These are phyloP conservation scores for Caranx melampygus DNA, from an alignment of 2,113 vertebrate species.

Conservation along the genomic window DNA sequence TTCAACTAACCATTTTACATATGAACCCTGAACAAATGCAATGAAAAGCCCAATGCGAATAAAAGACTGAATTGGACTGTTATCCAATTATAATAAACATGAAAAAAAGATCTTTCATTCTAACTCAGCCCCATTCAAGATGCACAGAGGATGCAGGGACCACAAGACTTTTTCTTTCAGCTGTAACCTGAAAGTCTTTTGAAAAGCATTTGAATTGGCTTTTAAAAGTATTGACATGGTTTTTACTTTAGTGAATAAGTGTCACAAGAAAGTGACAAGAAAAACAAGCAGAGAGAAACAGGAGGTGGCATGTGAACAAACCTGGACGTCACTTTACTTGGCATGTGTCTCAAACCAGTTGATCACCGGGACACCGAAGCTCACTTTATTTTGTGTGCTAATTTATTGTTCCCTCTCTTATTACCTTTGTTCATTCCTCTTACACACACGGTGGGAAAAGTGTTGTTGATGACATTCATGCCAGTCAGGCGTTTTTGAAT, in stretches of 20 bases:
- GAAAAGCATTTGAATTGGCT: neutral
- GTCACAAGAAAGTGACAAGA: neutral
- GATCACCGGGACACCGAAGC: neutral
- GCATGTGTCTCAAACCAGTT: neutral
- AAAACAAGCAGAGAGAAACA: neutral
- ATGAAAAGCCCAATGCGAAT: neutral
- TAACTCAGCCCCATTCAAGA: neutral
- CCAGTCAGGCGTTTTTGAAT: slow-evolving; percentile 40
- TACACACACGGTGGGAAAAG: neutral
- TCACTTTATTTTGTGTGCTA: neutral
- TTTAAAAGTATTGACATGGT: neutral
- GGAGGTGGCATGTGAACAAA: neutral
- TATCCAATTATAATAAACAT: neutral
- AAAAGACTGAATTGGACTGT: neutral
- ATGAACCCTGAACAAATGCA: neutral
- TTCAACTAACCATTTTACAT: neutral
- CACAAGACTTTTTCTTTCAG: too few relatives aligned
- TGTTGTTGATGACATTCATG: slow-evolving; percentile 28
- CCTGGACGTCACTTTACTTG: neutral
- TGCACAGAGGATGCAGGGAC: too few relatives aligned
- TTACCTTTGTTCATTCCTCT: slow-evolving; percentile 3
- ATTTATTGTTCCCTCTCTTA: neutral
- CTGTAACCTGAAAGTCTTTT: too few relatives aligned
- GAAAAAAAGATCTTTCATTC: neutral
- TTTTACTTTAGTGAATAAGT: neutral